Conservation (phyloP, 2,113 vertebrate species). For the Nesoenas mayeri region DNA sequence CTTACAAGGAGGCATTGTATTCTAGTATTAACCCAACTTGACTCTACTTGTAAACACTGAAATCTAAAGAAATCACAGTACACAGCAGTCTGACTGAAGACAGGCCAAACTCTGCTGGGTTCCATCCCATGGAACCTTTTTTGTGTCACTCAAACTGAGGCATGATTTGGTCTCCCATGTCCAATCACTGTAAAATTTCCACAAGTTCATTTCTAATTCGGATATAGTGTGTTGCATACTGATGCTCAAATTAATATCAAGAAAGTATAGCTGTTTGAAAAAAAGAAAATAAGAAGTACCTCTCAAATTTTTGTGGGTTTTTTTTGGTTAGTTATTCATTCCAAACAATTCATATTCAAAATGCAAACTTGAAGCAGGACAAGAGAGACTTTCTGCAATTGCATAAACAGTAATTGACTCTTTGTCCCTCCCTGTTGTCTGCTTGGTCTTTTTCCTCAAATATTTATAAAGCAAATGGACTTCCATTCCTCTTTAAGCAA, state of each 20-base stretch:
- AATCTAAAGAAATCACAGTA: background rate
- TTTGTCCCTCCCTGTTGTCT: background rate
- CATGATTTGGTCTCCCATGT: background rate
- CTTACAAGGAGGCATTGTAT: slow-evolving; percentile 7
- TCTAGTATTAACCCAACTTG: background rate
- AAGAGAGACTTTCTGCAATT: background rate
- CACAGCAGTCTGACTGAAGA: background rate
- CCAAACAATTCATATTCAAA: background rate
- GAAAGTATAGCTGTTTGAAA: background rate
- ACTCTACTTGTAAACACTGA: background rate
- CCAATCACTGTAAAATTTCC: background rate
- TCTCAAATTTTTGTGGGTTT: background rate
- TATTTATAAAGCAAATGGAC: background rate
- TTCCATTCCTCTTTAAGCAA: background rate
- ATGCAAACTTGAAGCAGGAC: background rate
- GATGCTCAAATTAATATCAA: background rate
- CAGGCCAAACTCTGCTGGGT: background rate
- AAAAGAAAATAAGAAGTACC: background rate
- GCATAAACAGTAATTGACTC: background rate
- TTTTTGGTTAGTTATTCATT: background rate
- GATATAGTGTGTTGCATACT: background rate
- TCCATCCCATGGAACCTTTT: background rate
- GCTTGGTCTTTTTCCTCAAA: background rate
- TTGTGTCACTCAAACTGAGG: background rate
- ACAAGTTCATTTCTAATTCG: background rate